These are phyloP conservation scores for Bimastos eiseni DNA, from an alignment of 2,888 invertebrate species.

Conservation along the genomic window DNA sequence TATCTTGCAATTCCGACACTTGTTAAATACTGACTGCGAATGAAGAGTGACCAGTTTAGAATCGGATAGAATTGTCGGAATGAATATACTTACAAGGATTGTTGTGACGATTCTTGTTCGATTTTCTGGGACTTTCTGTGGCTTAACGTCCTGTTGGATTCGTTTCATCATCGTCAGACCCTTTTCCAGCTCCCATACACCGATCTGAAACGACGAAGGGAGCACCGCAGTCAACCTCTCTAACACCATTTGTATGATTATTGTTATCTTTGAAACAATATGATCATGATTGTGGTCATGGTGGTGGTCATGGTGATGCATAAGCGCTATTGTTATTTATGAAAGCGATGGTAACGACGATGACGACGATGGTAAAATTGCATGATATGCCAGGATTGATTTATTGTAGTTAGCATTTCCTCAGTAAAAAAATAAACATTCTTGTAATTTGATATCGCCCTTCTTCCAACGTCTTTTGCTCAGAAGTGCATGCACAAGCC, in stretches of 20 bases:
- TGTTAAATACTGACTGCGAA: neutral
- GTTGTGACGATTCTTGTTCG: constrained; percentile 16
- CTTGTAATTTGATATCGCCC: no score
- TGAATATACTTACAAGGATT: neutral
- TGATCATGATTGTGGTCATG: neutral
- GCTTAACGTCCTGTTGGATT: neutral
- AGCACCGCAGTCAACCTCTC: neutral
- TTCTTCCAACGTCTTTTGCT: no score
- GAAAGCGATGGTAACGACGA: no score
- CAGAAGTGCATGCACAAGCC: no score
- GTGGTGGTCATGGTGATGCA: neutral
- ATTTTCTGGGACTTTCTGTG: neutral
- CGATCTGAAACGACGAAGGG: neutral
- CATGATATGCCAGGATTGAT: no score
- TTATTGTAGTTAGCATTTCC: no score
- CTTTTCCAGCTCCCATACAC: neutral
- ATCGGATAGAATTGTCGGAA: neutral
- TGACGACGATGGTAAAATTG: no score
- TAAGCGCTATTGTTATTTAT: neutral
- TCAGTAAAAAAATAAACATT: no score
- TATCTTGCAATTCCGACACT: no score
- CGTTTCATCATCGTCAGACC: neutral
- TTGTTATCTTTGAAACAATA: neutral
- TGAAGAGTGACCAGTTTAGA: neutral
- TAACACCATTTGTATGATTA: neutral